A percentile compares a stretch with the other conserved stretches of the same genome.
Conservation (phyloP, 2,797 vertebrate genomes). For the Acanthurus leucopareius region DNA sequence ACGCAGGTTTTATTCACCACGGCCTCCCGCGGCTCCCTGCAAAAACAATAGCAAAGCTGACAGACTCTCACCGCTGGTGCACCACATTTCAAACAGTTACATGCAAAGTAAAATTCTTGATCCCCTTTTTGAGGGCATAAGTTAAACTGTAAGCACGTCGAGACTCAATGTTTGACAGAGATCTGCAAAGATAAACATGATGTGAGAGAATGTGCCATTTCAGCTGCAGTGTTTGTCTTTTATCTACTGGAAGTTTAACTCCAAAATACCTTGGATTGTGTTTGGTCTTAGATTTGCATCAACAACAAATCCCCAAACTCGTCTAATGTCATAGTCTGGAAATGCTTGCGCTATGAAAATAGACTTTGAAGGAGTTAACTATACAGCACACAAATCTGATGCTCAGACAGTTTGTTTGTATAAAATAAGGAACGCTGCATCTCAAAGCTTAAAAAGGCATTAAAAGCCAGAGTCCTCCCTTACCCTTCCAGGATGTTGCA, state of each 20-base stretch:
- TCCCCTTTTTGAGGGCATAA: slow-evolving; percentile 47
- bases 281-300: slow-evolving; percentile 42
- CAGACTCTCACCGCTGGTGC: slow-evolving; percentile 13
- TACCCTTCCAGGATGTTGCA: slow-evolving; percentile 94
- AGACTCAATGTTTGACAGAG: slow-evolving; percentile 80
- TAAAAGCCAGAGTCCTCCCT: slow-evolving; percentile 51
- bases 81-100: slow-evolving; percentile 45
- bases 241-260: slow-evolving; percentile 46
- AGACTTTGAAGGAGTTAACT: slow-evolving; percentile 52
- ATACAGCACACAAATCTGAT: slow-evolving; percentile 21
- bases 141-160: slow-evolving; percentile 75
- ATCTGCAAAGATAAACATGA: slow-evolving; percentile 70
- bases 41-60: slow-evolving; percentile 54
- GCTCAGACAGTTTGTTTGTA: slow-evolving; percentile 40
- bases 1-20: slow-evolving; percentile 87
- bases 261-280: slow-evolving; percentile 44
- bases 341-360: slow-evolving; percentile 54
- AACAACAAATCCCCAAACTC: slow-evolving; percentile 49
- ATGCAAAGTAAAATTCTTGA: slow-evolving; percentile 45
- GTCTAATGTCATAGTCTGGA: slow-evolving; percentile 53
- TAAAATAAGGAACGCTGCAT: slow-evolving; percentile 40
- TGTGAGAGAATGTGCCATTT: slow-evolving; percentile 52
- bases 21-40: slow-evolving; percentile 91
- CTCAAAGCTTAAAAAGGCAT: slow-evolving; percentile 43
- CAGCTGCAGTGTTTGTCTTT: slow-evolving; percentile 61